phyloP scores from a whole-genome alignment of 2,797 vertebrate genomes.

The Petrocephalus schoutedeni region DNA sequence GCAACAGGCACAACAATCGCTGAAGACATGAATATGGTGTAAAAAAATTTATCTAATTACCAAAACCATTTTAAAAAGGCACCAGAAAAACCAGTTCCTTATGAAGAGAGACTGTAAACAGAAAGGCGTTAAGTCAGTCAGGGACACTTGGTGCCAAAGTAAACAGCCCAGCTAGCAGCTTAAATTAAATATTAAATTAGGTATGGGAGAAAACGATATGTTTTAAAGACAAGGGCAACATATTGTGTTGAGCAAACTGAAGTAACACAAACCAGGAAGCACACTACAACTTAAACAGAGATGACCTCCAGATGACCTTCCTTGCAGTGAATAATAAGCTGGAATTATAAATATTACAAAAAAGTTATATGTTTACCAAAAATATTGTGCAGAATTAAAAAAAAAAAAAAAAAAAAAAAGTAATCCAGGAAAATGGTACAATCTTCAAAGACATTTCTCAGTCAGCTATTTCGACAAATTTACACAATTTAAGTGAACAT shows the following conservation, averaged over 20 bases:
- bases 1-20: background rate
- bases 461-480: background rate
- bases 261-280: background rate
- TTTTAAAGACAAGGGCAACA: background rate
- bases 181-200: background rate
- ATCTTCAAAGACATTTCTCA: background rate
- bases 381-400: background rate
- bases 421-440: background rate
- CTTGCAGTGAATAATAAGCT: background rate
- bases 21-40: background rate
- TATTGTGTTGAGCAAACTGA: background rate
- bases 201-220: background rate
- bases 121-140: background rate
- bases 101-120: background rate
- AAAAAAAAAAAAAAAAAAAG: too few species aligned
- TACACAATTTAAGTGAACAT: background rate
- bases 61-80: background rate
- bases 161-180: background rate
- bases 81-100: background rate
- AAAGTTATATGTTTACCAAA: background rate
- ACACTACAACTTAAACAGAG: background rate
- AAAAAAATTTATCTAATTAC: background rate
- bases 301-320: background rate
- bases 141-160: background rate
- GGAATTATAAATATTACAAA: background rate